Conservation (phyloP, 1,140 invertebrate species). For the Drosophila orena region DNA sequence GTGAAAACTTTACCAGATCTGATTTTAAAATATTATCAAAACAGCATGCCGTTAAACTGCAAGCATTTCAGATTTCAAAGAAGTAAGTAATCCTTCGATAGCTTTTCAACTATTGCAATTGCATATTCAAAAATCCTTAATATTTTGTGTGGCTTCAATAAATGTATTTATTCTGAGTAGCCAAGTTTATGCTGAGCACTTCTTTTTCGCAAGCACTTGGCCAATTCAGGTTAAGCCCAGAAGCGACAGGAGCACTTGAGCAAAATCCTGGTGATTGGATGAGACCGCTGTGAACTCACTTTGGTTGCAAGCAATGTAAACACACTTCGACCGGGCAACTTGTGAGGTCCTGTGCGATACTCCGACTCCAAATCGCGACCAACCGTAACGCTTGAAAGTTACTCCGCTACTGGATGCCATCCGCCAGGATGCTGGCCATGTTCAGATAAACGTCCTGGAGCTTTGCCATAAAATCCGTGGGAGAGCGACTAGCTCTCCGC, state of each 20-base stretch:
- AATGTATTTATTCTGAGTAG: no score
- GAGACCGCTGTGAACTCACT: conserved; percentile 44
- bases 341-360: conserved; percentile 2
- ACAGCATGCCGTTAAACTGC: background rate
- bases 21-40: no score
- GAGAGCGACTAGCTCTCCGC: background rate
- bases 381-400: conserved; percentile 77
- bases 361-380: conserved; percentile 38
- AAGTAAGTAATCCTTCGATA: background rate
- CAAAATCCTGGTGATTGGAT: conserved; percentile 18
- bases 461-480: conserved; percentile 61
- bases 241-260: no score
- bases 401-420: conserved; percentile 79
- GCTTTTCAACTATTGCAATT: background rate
- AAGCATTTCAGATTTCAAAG: background rate
- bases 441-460: conserved; percentile 62
- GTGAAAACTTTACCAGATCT: no score
- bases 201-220: conserved; percentile 10
- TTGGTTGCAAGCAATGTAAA: conserved; percentile 60
- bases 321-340: conserved; percentile 29
- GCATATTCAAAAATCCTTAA: background rate
- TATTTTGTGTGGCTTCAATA: background rate
- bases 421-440: conserved; percentile 37
- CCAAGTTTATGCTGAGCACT: conserved; percentile 1
- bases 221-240: conserved; percentile 13